Base-by-base conservation (phyloP, 2,888 invertebrate genomes). In the Caenorhabditis virilis region DNA sequence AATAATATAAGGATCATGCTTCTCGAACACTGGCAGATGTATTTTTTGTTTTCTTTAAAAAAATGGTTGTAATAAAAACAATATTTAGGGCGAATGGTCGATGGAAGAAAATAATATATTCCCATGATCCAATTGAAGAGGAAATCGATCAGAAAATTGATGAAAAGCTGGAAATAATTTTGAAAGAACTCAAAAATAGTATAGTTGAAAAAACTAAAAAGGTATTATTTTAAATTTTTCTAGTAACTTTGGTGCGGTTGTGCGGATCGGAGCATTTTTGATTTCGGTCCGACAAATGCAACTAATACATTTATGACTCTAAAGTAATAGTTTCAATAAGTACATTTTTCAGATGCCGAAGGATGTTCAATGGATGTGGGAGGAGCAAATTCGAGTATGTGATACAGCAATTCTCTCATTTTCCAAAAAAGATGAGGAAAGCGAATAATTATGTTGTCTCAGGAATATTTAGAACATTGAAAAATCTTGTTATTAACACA, bases 1-100 rank as follows among this genome's bases (percentile, higher is more conserved):
- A 76, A 69, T 22, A 78, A 77, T 42, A 58, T 77, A 20, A 54
- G 71, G 20, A 58, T 79, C 35, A 45, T 78, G 41, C 56, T 71
- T 15, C 50, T 77, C 51, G 56, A 60, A 22, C 62, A 66, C 25
- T 56, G 59, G 43, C 68, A 73, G 35, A 56, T 76, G 72, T 74
- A 35, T 4, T 5, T 2, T 26, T n/a, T 6, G 42, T 13, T 20
- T 22, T 22, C 18, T 48, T 23, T 35, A 13, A 20, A 30, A n/a
- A n/a, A 20, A 30, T 48, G 30, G 16, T 48, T 48, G 11, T 16
- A 6, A 25, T 16, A 54, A 30, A 26, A 11, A 33, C 35, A 25
- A 18, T 48, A 36, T 48, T 22, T 22, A 49, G 49, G 59, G 55
- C 64, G 30, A 65, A 61, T 39, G 57, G 53, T 6, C 52, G 61